Evolutionary conservation across 2,888 invertebrate genomes (phyloP).

Genomic region (Megaustenia siamemsis): DNA sequence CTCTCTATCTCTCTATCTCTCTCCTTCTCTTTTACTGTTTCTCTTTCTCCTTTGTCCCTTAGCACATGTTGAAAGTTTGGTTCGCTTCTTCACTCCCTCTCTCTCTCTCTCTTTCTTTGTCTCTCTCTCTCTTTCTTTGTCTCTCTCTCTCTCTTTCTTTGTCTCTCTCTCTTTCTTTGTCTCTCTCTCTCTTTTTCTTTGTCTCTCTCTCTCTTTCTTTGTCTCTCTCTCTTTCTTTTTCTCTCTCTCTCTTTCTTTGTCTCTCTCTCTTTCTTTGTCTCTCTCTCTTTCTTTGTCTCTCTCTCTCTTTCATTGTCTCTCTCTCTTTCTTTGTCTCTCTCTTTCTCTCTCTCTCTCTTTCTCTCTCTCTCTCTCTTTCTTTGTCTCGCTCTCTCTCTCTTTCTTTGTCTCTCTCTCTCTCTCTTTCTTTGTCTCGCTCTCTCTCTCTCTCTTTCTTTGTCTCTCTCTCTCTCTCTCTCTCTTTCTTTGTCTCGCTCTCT

Average conservation of each 20-base stretch:
- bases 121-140: neutral
- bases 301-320: no score
- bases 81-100: neutral
- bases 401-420: constrained; percentile 13
- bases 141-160: neutral
- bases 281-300: neutral
- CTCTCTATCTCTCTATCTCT: no score
- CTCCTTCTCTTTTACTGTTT: neutral
- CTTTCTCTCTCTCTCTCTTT: neutral
- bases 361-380: neutral
- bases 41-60: neutral
- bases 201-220: no score
- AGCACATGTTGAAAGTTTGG: neutral
- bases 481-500: no score
- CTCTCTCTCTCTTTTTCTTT: no score
- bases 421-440: neutral
- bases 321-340: neutral
- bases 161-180: neutral
- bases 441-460: no score
- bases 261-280: neutral
- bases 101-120: neutral
- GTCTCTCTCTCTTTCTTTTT: neutral
- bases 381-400: no score
- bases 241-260: neutral
- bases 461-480: constrained; percentile 10